phyloP scores from a whole-genome alignment of 2,113 vertebrate species.

The Thunnus thynnus region DNA sequence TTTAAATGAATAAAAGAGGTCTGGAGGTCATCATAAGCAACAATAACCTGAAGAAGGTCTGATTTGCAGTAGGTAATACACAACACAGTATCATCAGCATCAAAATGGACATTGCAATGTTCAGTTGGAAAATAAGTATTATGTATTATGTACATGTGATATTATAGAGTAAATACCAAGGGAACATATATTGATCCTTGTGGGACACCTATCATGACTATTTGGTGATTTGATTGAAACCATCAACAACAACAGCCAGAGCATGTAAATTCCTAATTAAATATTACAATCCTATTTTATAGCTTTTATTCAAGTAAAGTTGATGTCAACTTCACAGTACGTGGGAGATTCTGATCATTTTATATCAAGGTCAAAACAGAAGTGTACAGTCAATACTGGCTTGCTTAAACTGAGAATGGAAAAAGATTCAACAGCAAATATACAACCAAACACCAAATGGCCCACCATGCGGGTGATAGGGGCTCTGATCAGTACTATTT shows the following conservation, averaged over 20 bases:
- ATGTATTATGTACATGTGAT: too few relatives aligned
- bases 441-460: constrained; percentile 25
- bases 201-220: neutral
- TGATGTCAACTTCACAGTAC: neutral
- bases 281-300: neutral
- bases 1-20: too few relatives aligned
- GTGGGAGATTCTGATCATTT: neutral
- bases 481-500: constrained; percentile 27
- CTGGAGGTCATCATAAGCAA: too few relatives aligned
- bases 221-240: neutral
- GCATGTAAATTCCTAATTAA: neutral
- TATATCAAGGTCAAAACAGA: neutral
- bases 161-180: neutral
- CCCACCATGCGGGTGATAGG: constrained; percentile 35
- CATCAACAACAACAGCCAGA: neutral
- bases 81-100: too few relatives aligned
- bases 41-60: too few relatives aligned
- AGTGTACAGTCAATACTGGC: constrained; percentile 52
- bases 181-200: constrained; percentile 1
- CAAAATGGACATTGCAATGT: too few relatives aligned
- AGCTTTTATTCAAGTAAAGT: neutral
- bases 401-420: constrained; percentile 32
- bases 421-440: constrained; percentile 58
- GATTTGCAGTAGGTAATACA: too few relatives aligned
- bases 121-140: too few relatives aligned